These are phyloP conservation scores for Rutilus rutilus DNA, from an alignment of 2,113 vertebrate species.

Conservation along the genomic window DNA sequence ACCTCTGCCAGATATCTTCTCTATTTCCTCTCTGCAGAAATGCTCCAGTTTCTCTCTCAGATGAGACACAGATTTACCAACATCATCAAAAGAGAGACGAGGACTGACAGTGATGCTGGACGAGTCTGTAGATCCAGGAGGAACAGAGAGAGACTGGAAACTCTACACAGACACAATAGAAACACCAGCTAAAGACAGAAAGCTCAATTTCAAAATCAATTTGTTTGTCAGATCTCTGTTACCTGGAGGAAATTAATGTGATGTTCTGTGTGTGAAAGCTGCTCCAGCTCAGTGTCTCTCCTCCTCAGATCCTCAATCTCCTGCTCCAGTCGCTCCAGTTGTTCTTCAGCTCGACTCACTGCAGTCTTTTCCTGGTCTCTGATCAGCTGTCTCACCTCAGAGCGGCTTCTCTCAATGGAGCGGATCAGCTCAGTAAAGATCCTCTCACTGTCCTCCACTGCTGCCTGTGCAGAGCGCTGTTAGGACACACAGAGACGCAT, in stretches of 20 bases:
- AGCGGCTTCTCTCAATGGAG: constrained; percentile 42
- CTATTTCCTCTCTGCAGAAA: constrained; percentile 31
- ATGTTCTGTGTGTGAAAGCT: constrained; percentile 46
- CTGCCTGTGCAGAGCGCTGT: constrained; percentile 48
- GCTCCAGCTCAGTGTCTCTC: constrained; percentile 44
- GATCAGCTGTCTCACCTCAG: constrained; percentile 31
- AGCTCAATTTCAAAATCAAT: too few species aligned
- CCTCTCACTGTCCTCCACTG: constrained; percentile 44
- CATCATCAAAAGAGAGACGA: background rate
- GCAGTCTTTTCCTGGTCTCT: background rate
- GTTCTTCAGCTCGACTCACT: background rate
- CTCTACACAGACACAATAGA: background rate
- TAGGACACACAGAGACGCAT: constrained; percentile 14
- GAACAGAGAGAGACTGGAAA: background rate
- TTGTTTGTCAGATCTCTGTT: background rate
- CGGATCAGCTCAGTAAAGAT: constrained; percentile 42
- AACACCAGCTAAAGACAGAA: background rate
- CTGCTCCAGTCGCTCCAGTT: background rate
- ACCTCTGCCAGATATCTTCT: constrained; percentile 42
- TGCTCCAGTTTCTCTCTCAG: constrained; percentile 46
- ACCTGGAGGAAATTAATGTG: constrained; percentile 44
- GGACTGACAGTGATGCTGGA: background rate
- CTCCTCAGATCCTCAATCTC: constrained; percentile 45
- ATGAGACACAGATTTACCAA: constrained; percentile 32
- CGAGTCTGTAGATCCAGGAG: background rate